phyloP scores from a whole-genome alignment of 2,797 vertebrate genomes.

The Discoglossus pictus region DNA sequence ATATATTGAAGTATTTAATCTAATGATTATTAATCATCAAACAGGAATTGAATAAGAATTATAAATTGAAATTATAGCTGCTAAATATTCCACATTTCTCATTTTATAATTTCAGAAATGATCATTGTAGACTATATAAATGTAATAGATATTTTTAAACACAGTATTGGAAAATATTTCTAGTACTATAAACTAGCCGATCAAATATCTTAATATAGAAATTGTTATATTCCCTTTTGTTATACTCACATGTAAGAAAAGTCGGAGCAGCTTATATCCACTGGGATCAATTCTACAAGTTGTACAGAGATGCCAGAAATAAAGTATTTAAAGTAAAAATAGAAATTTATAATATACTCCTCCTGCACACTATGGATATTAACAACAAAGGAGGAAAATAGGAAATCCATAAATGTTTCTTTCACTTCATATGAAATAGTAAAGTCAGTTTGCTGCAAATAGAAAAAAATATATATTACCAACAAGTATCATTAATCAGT shows the following conservation, averaged over 20 bases:
- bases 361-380: constrained; percentile 36
- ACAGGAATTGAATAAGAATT: too few species aligned
- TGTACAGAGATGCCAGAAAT: constrained; percentile 43
- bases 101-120: too few species aligned
- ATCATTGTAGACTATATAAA: too few species aligned
- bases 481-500: background rate
- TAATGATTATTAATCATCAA: too few species aligned
- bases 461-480: background rate
- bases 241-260: constrained; percentile 51
- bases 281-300: constrained; percentile 36
- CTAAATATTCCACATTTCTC: too few species aligned
- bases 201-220: too few species aligned
- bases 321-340: constrained; percentile 34
- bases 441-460: background rate
- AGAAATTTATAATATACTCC: constrained; percentile 40
- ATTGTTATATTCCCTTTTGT: too few species aligned
- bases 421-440: constrained; percentile 9
- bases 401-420: background rate
- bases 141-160: too few species aligned
- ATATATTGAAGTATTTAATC: too few species aligned
- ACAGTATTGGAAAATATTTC: too few species aligned
- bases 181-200: too few species aligned
- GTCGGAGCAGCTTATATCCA: constrained; percentile 35
- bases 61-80: too few species aligned
- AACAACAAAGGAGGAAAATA: constrained; percentile 4